These are phyloP conservation scores for Recurvirostra avosetta DNA, from an alignment of 2,113 vertebrate species.

Conservation along the genomic window DNA sequence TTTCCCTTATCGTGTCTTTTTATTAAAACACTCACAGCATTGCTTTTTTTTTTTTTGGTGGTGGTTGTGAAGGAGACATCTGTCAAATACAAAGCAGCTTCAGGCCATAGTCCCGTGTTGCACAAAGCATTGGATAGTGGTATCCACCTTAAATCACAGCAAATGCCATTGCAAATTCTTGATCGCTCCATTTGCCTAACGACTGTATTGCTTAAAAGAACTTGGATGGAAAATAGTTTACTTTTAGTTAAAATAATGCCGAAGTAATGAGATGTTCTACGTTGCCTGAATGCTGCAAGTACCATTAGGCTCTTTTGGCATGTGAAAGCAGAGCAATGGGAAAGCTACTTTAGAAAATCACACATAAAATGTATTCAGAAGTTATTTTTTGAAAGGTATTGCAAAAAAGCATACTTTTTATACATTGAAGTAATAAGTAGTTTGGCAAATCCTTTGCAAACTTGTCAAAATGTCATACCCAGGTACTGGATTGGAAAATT, in stretches of 20 bases:
- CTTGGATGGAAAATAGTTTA: not conserved
- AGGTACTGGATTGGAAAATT: constrained; percentile 75
- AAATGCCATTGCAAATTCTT: not conserved
- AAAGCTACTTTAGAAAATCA: constrained; percentile 56
- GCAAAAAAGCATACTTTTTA: constrained; percentile 38
- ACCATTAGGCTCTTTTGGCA: not conserved
- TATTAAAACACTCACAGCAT: not conserved
- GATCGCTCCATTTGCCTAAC: not conserved
- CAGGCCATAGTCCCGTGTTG: not conserved
- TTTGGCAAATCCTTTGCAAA: constrained; percentile 65
- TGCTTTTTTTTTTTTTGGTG: not conserved
- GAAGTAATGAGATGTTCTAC: constrained; percentile 17
- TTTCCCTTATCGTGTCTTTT: not conserved
- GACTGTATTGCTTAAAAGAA: not conserved
- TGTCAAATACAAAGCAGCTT: not conserved
- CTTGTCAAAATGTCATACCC: constrained; percentile 75
- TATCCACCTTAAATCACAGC: not conserved
- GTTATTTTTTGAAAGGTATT: constrained; percentile 53
- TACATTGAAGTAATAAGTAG: constrained; percentile 63
- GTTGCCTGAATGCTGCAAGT: not conserved
- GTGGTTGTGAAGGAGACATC: not conserved
- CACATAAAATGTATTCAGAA: not conserved
- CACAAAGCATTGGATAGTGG: not conserved
- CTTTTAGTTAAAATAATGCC: not conserved
- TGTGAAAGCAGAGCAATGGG: constrained; percentile 5